phyloP scores from a whole-genome alignment of 2,888 invertebrate genomes.

The Drosophila peninsularis region DNA sequence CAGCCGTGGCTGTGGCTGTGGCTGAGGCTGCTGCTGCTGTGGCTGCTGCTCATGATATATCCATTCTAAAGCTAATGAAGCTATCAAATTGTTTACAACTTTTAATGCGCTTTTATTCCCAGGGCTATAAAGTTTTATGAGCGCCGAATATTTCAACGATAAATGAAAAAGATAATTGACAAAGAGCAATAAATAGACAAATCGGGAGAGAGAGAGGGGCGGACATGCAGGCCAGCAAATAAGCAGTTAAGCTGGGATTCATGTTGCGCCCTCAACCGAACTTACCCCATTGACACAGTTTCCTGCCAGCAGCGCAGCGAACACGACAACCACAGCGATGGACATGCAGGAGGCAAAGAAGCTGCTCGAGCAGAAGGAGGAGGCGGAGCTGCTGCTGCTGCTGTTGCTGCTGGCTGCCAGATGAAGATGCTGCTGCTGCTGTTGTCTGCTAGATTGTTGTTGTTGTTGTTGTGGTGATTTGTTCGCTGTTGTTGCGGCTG shows the following conservation, averaged over 20 bases:
- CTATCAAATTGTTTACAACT: slow-evolving; percentile 51
- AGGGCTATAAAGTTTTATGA: slow-evolving; percentile 45
- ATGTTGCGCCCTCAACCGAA: slow-evolving; percentile 40
- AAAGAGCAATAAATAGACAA: slow-evolving; percentile 48
- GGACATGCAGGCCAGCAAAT: slow-evolving; percentile 16
- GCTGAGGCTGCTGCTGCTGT: slow-evolving; percentile 10
- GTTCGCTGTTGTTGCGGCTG: slow-evolving; percentile 60
- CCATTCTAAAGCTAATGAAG: slow-evolving; percentile 57
- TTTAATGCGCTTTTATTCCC: slow-evolving; percentile 37
- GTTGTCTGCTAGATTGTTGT: slow-evolving; percentile 33
- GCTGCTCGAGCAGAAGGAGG: slow-evolving; percentile 36
- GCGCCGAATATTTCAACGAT: slow-evolving; percentile 31
- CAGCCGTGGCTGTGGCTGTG: slow-evolving; percentile 11
- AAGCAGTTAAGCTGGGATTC: slow-evolving; percentile 15
- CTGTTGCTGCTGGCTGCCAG: slow-evolving; percentile 37
- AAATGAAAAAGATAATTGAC: slow-evolving; percentile 57
- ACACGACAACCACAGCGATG: slow-evolving; percentile 65
- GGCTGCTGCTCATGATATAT: slow-evolving; percentile 28
- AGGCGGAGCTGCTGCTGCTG: slow-evolving; percentile 30
- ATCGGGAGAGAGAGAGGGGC: slow-evolving; percentile 14
- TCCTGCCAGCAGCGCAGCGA: slow-evolving; percentile 82
- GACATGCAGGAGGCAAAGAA: slow-evolving; percentile 56
- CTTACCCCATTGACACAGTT: slow-evolving; percentile 85
- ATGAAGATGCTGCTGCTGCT: slow-evolving; percentile 64
- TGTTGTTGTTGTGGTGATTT: slow-evolving; percentile 60